Base-by-base conservation (phyloP, 2,113 vertebrate species). In the Tinamus guttatus region DNA sequence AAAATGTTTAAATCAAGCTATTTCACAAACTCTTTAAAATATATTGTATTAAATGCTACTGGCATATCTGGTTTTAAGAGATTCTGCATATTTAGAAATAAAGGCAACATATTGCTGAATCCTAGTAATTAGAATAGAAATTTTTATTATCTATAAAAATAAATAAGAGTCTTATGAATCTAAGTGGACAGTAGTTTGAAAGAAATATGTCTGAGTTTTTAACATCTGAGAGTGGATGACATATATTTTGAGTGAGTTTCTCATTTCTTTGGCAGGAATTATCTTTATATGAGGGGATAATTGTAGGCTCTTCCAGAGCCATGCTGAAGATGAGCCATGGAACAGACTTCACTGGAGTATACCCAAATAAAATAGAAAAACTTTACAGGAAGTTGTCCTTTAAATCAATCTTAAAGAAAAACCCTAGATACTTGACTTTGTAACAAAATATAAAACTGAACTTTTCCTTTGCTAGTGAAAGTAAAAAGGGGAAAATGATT, bases 401-500 rank as follows among this genome's bases (percentile, higher is more conserved):
- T 51, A 84, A 59, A 81, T 38, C 6, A 34, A 8, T 54, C 18
- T 25, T 81, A 54, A 71, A 54, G 38, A 11, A 80, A 73, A 76
- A 56, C 2, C 11, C 11, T n/a, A n/a, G 60, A 68, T 41, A 52
- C 8, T 16, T 81, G n/a, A 4, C 9, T 76, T 68, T 80, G n/a
- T 32, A 45, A 16, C 15, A 1, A 80, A 41, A 3, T 27, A 21
- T 40, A 28, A 47, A 85, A 87, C 28, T 32, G 25, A 79, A 13
- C 3, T 60, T 81, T 75, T 52, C 14, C 5, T 7, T 77, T 64
- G 14, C 8, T 8, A 7, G 3, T 56, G 49, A 87, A 87, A 81
- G 3, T 28, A 47, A 56, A 81, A 54, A 36, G 2, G 8, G 0
- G 5, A 1, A 30, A 36, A 63, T 47, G 0, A 52, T 24, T 9